Evolutionary conservation across 2,888 invertebrate genomes (phyloP).

Genomic region (Palloptera scutellata): DNA sequence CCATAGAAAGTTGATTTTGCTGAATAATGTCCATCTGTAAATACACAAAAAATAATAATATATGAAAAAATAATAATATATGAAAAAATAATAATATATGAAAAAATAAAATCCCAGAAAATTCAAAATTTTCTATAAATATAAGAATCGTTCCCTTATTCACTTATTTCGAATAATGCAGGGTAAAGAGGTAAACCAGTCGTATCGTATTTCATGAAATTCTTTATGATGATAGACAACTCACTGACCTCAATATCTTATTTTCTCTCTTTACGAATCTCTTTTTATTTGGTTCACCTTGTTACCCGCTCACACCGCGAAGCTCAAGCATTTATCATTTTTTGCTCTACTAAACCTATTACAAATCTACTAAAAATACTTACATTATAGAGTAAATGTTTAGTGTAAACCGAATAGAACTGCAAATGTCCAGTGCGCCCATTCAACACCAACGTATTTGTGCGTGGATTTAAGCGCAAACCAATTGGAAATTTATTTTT

Average conservation of each 20-base stretch:
- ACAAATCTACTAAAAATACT: slow-evolving; percentile 52
- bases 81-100: neutral
- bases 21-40: slow-evolving; percentile 75
- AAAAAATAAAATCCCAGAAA: neutral
- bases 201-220: too few relatives aligned
- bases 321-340: too few relatives aligned
- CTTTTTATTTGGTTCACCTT: too few relatives aligned
- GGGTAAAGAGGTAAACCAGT: too few relatives aligned
- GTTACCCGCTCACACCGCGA: too few relatives aligned
- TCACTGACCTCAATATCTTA: too few relatives aligned
- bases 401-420: slow-evolving; percentile 73
- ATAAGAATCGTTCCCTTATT: too few relatives aligned
- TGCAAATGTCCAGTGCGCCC: slow-evolving; percentile 79
- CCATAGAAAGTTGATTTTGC: slow-evolving; percentile 74
- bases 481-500: slow-evolving; percentile 63
- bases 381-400: slow-evolving; percentile 76
- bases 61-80: neutral
- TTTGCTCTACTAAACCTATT: too few relatives aligned
- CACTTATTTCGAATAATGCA: too few relatives aligned
- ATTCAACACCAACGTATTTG: slow-evolving; percentile 73
- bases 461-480: slow-evolving; percentile 69
- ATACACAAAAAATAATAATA: slow-evolving; percentile 11
- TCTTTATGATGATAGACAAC: too few relatives aligned
- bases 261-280: too few relatives aligned
- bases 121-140: neutral